Conservation (phyloP, 2,888 invertebrate genomes). For the Mythimna lalbum region DNA sequence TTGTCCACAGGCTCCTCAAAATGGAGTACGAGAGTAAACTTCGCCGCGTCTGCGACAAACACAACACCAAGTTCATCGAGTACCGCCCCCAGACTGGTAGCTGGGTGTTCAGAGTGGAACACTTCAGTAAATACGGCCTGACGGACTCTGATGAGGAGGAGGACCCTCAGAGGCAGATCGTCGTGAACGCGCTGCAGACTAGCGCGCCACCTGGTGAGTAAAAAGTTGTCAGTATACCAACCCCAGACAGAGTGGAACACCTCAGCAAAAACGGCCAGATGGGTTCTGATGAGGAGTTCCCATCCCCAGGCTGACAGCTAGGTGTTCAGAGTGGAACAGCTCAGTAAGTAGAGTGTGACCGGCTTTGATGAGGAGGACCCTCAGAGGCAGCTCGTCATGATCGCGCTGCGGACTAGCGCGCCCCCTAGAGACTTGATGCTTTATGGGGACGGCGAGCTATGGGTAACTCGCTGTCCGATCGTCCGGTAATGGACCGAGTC, state of each 20-base stretch:
- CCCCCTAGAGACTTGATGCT: too few species aligned
- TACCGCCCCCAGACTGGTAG: constrained; percentile 98
- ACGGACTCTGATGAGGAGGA: constrained; percentile 77
- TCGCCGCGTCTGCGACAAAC: constrained; percentile 95
- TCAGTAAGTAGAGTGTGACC: too few species aligned
- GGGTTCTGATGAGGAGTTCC: constrained; percentile 98
- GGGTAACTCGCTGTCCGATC: too few species aligned
- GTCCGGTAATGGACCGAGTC: too few species aligned
- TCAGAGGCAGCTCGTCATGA: constrained; percentile 74
- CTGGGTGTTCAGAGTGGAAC: constrained; percentile 98
- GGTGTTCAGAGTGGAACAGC: too few species aligned
- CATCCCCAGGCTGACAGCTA: too few species aligned
- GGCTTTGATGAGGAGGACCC: too few species aligned
- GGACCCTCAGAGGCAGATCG: constrained; percentile 78
- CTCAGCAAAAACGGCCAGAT: constrained; percentile 98
- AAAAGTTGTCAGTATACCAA: constrained; percentile 95
- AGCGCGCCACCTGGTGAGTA: constrained; percentile 61
- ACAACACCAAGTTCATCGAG: constrained; percentile 97
- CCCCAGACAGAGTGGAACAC: constrained; percentile 98
- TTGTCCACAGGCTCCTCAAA: constrained; percentile 89
- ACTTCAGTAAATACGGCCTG: constrained; percentile 97
- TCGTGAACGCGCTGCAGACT: constrained; percentile 74
- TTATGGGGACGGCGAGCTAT: too few species aligned
- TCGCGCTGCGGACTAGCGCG: constrained; percentile 73
- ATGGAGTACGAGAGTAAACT: constrained; percentile 97